Evolutionary conservation across 2,888 invertebrate genomes (phyloP), one percentile per base, ranked within the genome.

Genomic region (Cheilosia variabilis): DNA sequence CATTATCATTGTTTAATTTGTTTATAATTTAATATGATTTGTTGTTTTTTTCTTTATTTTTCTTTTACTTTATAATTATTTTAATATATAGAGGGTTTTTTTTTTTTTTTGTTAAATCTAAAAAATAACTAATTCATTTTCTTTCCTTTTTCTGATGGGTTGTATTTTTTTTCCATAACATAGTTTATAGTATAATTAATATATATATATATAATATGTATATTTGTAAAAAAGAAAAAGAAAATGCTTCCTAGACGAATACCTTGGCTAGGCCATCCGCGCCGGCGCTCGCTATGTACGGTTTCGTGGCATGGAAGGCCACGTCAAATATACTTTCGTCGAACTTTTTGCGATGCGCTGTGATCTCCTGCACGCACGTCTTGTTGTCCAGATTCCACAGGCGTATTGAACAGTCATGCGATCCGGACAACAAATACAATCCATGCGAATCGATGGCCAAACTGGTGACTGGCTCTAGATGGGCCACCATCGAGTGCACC

Each of bases 371-470:
- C 90, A 99, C 98, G 94, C 99, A 99, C 84, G 98, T 98, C 93
- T 98, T 98, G 93, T 97, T 98, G 94, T 99, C 98, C 91, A 99
- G 94, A 94, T 99, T 98, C 99, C 99, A 99, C 89, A 99, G 94
- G 89, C 99, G 96, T 92, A 99, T 97, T 90, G 99, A 99, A 93
- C 98, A 98, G 93, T 99, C 99, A 93, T 99, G 99, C 92, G 96
- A 97, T 94, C 99, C 99, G 90, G 99, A 99, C 90, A 99, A 94
- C 91, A 99, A 95, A 94, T 99, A 99, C 89, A 99, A 95, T 78
- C 99, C 99, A 94, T 99, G 98, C 87, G 99, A 98, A 94, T 99
- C 99, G 88, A 99, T 97, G 89, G 99, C 99, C 90, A 99, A 94
- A 91, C 98, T 97, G 88, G 99, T 99, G 87, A 99, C 99, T 71